Conservation (phyloP, 2,797 vertebrate genomes). For the Premnoplex brunnescens region DNA sequence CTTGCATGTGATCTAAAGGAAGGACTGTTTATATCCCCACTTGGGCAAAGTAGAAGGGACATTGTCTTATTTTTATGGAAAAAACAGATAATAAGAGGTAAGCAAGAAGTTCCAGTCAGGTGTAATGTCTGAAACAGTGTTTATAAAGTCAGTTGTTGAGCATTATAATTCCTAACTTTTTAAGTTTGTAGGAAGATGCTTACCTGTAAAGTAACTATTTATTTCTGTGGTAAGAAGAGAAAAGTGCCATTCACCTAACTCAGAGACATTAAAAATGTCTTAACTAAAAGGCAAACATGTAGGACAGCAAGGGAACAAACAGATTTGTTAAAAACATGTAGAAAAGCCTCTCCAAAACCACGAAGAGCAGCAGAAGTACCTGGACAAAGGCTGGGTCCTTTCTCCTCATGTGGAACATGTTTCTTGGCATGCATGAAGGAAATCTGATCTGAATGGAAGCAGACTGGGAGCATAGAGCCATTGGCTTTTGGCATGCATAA, state of each 20-base stretch:
- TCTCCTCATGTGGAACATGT: background rate
- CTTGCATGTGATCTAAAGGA: background rate
- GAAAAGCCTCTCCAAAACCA: background rate
- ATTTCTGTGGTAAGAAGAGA: background rate
- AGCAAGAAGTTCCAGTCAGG: background rate
- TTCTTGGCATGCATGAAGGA: background rate
- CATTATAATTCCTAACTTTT: background rate
- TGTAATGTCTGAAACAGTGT: background rate
- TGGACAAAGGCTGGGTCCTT: background rate
- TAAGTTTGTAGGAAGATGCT: background rate
- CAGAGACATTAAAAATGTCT: background rate
- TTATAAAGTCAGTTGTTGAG: background rate
- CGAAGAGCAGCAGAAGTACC: background rate
- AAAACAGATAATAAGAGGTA: background rate
- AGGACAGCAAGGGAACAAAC: background rate
- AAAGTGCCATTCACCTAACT: background rate
- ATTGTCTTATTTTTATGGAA: background rate
- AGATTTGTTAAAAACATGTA: background rate
- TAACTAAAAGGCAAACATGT: background rate
- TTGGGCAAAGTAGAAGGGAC: background rate
- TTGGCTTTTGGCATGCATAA: background rate
- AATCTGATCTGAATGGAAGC: background rate
- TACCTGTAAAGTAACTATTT: background rate
- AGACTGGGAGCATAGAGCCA: background rate
- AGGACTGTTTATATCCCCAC: background rate